phyloP scores from a whole-genome alignment of 2,888 invertebrate genomes.

The Tetramorium bicarinatum region DNA sequence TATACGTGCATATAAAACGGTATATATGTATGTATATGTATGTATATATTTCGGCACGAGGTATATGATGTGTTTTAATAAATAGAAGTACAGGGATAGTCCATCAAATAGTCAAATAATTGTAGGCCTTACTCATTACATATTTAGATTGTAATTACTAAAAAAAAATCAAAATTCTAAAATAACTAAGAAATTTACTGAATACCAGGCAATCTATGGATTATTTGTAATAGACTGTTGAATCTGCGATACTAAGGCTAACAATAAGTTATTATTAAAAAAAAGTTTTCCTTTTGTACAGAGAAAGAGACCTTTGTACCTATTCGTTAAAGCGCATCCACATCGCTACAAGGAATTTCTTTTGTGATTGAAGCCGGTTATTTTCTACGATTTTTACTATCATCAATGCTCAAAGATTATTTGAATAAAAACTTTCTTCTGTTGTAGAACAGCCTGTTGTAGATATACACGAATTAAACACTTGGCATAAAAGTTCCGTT shows the following conservation, averaged over 20 bases:
- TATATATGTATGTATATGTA: too few relatives aligned
- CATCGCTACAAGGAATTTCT: background rate
- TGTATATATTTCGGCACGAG: background rate
- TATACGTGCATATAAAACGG: background rate
- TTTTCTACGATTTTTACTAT: background rate
- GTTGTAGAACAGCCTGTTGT: background rate
- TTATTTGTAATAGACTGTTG: background rate
- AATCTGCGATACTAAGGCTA: background rate
- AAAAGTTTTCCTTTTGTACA: background rate
- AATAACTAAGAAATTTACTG: background rate
- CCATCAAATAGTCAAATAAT: background rate
- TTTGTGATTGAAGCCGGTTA: background rate
- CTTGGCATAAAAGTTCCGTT: background rate
- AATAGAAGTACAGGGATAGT: background rate
- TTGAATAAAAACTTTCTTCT: background rate
- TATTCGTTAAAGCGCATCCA: background rate
- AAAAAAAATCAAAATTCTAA: background rate
- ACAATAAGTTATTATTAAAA: constrained; percentile 18
- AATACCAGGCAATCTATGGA: background rate
- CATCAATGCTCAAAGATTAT: background rate
- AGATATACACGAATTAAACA: background rate
- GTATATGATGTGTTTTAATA: background rate
- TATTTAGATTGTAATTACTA: background rate
- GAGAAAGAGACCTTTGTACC: background rate
- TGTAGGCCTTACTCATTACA: background rate